These are phyloP conservation scores for Dendrolimus kikuchii DNA, from an alignment of 1,140 invertebrate genomes.

Conservation along the genomic window DNA sequence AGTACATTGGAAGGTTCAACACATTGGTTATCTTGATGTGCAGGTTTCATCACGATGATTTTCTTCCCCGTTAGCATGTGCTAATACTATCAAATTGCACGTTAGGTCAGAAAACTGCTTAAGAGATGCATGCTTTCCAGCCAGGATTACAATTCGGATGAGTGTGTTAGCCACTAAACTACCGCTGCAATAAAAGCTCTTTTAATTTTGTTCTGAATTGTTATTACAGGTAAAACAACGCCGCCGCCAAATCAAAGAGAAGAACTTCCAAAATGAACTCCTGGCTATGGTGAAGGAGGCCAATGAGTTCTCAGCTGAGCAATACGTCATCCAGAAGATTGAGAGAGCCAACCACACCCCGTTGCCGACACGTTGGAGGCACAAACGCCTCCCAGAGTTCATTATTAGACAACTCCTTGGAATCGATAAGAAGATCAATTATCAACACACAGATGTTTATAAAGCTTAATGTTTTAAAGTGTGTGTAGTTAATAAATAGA, in stretches of 20 bases:
- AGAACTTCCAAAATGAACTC: slow-evolving; percentile 80
- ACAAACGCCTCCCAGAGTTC: slow-evolving; percentile 76
- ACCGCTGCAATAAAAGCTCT: no score
- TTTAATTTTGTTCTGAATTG: neutral
- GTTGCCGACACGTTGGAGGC: slow-evolving; percentile 76
- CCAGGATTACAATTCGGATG: no score
- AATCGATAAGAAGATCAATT: slow-evolving; percentile 66
- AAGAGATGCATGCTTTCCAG: no score
- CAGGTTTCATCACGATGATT: no score
- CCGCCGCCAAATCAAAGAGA: slow-evolving; percentile 82
- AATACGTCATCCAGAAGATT: slow-evolving; percentile 79
- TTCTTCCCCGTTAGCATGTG: no score
- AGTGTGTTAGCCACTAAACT: no score
- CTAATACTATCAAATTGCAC: no score
- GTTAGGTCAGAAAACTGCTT: no score
- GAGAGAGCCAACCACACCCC: slow-evolving; percentile 75
- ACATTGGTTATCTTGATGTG: no score
- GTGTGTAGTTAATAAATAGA: no score
- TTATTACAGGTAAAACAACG: slow-evolving; percentile 74
- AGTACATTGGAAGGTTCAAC: no score
- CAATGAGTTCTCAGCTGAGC: slow-evolving; percentile 81
- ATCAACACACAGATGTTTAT: slow-evolving; percentile 60
- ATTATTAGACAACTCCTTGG: slow-evolving; percentile 74
- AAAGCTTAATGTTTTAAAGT: slow-evolving; percentile 35
- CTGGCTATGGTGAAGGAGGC: slow-evolving; percentile 80